Evolutionary conservation across 1,140 invertebrate species (phyloP).

Genomic region (Harlomillsia oculata): DNA sequence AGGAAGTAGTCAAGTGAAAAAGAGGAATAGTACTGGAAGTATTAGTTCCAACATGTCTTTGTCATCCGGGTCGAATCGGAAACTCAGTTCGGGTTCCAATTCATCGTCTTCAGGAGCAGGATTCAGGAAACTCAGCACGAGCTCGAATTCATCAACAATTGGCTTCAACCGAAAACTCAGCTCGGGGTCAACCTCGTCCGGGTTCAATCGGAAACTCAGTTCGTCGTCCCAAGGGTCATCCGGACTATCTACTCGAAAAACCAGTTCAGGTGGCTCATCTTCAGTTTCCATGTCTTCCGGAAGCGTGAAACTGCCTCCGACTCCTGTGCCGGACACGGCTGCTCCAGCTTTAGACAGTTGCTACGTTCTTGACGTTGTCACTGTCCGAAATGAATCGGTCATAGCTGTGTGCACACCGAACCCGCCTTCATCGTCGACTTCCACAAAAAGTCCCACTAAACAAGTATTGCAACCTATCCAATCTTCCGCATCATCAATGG

Average conservation of each 20-base stretch:
- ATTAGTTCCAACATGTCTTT: constrained; percentile 2
- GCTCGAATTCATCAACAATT: neutral
- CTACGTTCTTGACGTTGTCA: constrained; percentile 31
- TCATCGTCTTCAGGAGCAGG: neutral
- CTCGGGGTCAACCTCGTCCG: too few relatives aligned
- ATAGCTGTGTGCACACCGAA: constrained; percentile 22
- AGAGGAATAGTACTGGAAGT: constrained; percentile 1
- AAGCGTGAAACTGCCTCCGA: neutral
- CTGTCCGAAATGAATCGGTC: constrained; percentile 32
- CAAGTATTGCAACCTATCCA: neutral
- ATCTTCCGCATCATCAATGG: neutral
- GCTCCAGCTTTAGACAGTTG: constrained; percentile 22
- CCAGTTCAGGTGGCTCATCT: too few relatives aligned
- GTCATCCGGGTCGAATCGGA: neutral
- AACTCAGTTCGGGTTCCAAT: neutral
- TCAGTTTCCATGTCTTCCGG: neutral
- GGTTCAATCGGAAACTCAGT: too few relatives aligned
- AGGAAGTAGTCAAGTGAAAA: neutral
- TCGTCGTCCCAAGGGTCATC: neutral
- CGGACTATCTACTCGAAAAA: neutral
- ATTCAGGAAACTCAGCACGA: too few relatives aligned
- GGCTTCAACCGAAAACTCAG: too few relatives aligned
- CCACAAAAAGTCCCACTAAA: neutral
- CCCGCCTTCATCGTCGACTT: neutral
- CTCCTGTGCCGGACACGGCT: neutral